Evolutionary conservation across 2,888 invertebrate species (phyloP), one percentile per base, ranked within the genome.

Genomic region (Bimastos eiseni): DNA sequence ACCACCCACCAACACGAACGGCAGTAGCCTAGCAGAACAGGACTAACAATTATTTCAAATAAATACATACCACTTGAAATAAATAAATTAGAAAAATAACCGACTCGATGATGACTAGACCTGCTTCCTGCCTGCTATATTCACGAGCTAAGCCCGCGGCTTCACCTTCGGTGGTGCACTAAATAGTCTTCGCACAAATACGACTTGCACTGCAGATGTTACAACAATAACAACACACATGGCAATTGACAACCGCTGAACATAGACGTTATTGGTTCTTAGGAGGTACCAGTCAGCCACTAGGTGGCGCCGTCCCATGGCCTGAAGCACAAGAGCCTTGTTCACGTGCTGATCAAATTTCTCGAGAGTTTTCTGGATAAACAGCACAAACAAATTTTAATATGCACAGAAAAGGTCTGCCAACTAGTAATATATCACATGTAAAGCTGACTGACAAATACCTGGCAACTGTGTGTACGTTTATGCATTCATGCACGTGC

Each of bases 121-220:
- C n/a, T n/a, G 70, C 11, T 70, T 70, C 30, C n/a, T 11, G 70
- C n/a, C 70, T n/a, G 70, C 70, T 17, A n/a, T 70, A 11, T 70
- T 70, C 70, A 6, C 11, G 70, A n/a, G 13, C 70, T 86, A 86
- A 86, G 86, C 86, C 36, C 86, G 34, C 37, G 86, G 86, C 37
- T 86, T 86, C 41, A 41, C 89, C 33, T 70, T 49, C 19, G 70
- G 21, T 21, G 49, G 49, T 49, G 90, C 38, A 30, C 70, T 91
- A 94, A 98, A 98, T 24, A 98, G 95, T 95, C 98, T 97, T 92
- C 97, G 96, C 30, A 98, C 97, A 95, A 98, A 98, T 95, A 97
- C 97, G 2, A 98, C 98, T 95, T 97, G 97, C 89, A 97, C 94
- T 0, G 97, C 96, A 21, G 97, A 97, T 0, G 98, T 97, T 1